Percentiles rank a stretch among this genome's conserved stretches.
These are phyloP conservation scores for Dendrocopos noguchii DNA, from an alignment of 2,113 vertebrate species.

Conservation along the genomic window DNA sequence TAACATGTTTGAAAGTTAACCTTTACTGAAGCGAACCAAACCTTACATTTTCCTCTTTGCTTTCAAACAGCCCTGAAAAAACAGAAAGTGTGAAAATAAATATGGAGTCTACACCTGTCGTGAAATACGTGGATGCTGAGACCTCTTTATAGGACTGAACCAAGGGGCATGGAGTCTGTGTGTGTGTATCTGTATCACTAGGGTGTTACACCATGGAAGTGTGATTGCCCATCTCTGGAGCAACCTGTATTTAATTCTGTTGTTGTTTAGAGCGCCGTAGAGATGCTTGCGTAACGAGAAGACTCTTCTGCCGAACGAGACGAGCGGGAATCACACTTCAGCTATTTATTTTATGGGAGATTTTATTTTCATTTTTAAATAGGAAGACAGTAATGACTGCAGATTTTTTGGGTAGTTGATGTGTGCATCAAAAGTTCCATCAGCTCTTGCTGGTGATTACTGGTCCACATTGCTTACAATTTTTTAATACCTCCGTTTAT, in stretches of 20 bases:
- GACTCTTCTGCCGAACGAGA: slow-evolving; percentile 48
- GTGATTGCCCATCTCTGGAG: slow-evolving; percentile 43
- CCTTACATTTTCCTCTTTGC: slow-evolving; percentile 42
- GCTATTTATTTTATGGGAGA: slow-evolving; percentile 81
- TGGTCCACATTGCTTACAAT: slow-evolving; percentile 58
- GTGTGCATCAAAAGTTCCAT: slow-evolving; percentile 44
- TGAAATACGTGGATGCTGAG: slow-evolving; percentile 83
- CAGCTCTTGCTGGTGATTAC: slow-evolving; percentile 49
- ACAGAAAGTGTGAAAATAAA: slow-evolving; percentile 88
- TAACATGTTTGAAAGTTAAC: neutral
- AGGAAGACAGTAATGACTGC: slow-evolving; percentile 62
- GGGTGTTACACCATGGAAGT: slow-evolving; percentile 62
- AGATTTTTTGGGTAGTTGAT: slow-evolving; percentile 61
- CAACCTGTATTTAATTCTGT: slow-evolving; percentile 55
- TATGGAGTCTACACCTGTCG: slow-evolving; percentile 80
- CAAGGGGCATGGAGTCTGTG: slow-evolving; percentile 47
- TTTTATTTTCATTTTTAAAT: slow-evolving; percentile 68
- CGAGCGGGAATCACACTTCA: slow-evolving; percentile 71
- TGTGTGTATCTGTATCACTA: slow-evolving; percentile 53
- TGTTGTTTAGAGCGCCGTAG: slow-evolving; percentile 65
- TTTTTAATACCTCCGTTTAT: slow-evolving; percentile 55
- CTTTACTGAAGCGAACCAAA: neutral
- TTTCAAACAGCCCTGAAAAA: slow-evolving; percentile 88
- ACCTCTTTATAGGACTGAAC: slow-evolving; percentile 86
- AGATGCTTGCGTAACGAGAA: slow-evolving; percentile 54